Conservation (phyloP, 1,140 invertebrate genomes). For the Melanaphis sacchari region DNA sequence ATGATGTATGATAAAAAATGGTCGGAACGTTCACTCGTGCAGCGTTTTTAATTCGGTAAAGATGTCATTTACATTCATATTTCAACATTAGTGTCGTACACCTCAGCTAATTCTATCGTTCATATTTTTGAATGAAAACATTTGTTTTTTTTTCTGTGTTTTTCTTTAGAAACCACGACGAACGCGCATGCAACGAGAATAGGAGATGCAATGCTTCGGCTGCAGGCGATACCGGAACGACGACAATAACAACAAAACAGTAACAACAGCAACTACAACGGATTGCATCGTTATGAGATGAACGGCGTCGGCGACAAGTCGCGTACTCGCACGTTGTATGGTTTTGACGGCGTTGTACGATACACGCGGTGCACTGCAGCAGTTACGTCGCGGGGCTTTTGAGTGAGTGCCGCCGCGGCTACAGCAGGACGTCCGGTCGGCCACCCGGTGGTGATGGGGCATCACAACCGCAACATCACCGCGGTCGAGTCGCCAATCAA, state of each 20-base stretch:
- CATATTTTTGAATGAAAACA: too few species aligned
- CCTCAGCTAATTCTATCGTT: too few species aligned
- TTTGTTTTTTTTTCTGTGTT: too few species aligned
- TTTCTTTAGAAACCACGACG: background rate
- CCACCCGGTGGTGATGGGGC: constrained; percentile 36
- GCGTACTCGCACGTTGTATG: background rate
- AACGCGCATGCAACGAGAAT: background rate
- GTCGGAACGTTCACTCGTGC: too few species aligned
- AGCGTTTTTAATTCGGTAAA: too few species aligned
- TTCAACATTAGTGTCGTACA: too few species aligned
- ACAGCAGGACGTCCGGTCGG: background rate
- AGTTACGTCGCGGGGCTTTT: background rate
- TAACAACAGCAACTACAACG: too few species aligned
- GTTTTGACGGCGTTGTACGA: background rate
- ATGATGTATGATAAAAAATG: background rate
- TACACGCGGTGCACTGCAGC: background rate
- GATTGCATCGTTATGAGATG: background rate
- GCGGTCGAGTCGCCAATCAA: constrained; percentile 19
- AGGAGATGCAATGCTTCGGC: background rate
- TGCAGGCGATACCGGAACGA: background rate
- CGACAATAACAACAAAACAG: too few species aligned
- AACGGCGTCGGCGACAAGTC: background rate
- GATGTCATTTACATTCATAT: too few species aligned
- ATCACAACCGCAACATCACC: background rate
- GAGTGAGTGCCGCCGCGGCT: background rate